Percentiles rank a stretch among this genome's conserved stretches.
These are phyloP conservation scores for Pseudorasbora parva DNA, from an alignment of 2,113 vertebrate genomes.

Conservation along the genomic window DNA sequence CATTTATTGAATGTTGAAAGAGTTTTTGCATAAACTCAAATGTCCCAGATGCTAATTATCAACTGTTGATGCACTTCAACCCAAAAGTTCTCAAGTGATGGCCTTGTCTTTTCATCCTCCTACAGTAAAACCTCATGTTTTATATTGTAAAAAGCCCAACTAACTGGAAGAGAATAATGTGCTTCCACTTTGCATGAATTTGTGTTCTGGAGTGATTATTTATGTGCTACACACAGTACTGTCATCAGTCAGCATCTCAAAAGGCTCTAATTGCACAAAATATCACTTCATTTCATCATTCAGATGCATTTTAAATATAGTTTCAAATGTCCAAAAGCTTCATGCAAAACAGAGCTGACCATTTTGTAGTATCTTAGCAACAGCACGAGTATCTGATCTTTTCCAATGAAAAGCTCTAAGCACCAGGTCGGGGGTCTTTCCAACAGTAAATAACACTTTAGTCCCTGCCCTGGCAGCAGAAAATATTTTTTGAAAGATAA, in stretches of 20 bases:
- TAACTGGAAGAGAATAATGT: neutral
- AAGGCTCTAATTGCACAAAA: neutral
- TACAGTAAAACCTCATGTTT: neutral
- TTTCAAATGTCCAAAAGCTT: constrained; percentile 1
- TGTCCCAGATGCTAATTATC: neutral
- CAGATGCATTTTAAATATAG: neutral
- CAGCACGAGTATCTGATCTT: constrained; percentile 7
- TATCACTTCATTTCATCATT: constrained; percentile 1
- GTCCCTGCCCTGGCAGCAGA: neutral
- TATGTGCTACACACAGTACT: neutral
- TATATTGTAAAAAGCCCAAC: neutral
- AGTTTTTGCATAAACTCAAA: neutral
- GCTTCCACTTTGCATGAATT: constrained; percentile 25
- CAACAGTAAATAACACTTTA: constrained; percentile 19
- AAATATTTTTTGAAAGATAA: neutral
- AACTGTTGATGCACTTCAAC: constrained; percentile 16
- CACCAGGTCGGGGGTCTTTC: constrained; percentile 2
- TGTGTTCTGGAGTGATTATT: constrained; percentile 9
- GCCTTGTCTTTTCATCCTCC: neutral
- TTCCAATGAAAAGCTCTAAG: constrained; percentile 11
- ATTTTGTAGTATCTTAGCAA: constrained; percentile 43
- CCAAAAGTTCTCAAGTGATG: neutral
- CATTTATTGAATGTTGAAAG: neutral
- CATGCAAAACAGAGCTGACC: constrained; percentile 17
- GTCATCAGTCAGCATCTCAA: neutral